Evolutionary conservation across 2,888 invertebrate species (phyloP).

Genomic region (Trilocha varians): DNA sequence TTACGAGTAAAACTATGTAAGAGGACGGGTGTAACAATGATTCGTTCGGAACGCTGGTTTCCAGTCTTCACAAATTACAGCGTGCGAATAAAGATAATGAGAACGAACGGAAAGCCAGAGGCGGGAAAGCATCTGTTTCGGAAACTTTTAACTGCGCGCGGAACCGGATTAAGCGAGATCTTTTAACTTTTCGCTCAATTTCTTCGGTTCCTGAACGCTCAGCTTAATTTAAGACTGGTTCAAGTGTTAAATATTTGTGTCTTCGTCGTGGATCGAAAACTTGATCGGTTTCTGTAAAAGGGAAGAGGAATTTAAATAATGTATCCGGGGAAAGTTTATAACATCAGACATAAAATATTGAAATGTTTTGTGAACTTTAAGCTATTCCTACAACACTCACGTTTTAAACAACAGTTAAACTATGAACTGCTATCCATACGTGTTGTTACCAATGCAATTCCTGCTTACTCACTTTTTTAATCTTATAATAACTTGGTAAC

Average conservation of each 20-base stretch:
- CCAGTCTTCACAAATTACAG: conserved; percentile 23
- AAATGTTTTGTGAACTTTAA: too few species aligned
- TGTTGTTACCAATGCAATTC: too few species aligned
- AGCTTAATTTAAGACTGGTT: not conserved
- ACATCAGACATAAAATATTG: too few species aligned
- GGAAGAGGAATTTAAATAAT: too few species aligned
- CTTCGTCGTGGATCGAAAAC: not conserved
- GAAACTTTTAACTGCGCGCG: conserved; percentile 13
- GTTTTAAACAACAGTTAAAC: too few species aligned
- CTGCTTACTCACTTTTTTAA: too few species aligned
- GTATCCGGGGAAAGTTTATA: too few species aligned
- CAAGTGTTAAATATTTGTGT: not conserved
- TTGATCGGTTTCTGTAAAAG: too few species aligned
- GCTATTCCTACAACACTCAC: too few species aligned
- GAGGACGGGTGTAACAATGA: conserved; percentile 16
- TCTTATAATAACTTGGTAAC: too few species aligned
- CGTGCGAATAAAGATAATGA: conserved; percentile 27
- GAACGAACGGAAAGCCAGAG: conserved; percentile 19
- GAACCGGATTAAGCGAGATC: conserved; percentile 7
- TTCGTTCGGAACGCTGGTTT: conserved; percentile 12
- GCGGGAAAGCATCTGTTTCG: conserved; percentile 9
- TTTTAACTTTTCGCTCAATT: conserved; percentile 1
- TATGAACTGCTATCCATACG: too few species aligned
- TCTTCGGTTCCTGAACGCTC: not conserved
- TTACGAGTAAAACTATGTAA: conserved; percentile 16